Conservation (phyloP, 2,797 vertebrate species). For the Menidia menidia region DNA sequence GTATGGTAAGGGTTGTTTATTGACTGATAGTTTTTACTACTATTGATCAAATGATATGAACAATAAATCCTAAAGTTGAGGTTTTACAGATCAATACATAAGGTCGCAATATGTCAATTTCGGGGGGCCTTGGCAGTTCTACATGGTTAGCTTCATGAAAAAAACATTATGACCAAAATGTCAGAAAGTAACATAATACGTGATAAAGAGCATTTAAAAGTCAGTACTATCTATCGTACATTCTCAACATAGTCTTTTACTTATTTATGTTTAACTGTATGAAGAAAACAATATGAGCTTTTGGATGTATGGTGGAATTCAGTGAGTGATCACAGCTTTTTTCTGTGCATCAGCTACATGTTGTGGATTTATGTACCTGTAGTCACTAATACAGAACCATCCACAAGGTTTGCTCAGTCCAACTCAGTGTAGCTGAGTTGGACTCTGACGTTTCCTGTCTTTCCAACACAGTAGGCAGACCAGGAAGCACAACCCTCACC, state of each 20-base stretch:
- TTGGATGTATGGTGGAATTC: not conserved
- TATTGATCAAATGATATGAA: not conserved
- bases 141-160: no score
- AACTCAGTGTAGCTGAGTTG: constrained; percentile 2
- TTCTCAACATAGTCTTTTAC: no score
- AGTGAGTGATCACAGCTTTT: not conserved
- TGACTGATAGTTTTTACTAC: not conserved
- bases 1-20: constrained; percentile 1
- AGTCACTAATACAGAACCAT: not conserved
- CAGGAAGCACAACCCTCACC: constrained; percentile 10
- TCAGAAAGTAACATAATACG: not conserved
- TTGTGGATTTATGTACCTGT: constrained; percentile 13
- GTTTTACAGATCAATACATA: not conserved
- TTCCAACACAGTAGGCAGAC: constrained; percentile 10
- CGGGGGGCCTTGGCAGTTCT: not conserved
- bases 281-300: not conserved
- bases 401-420: not conserved
- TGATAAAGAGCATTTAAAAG: not conserved
- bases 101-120: not conserved
- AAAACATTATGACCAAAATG: not conserved
- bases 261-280: no score
- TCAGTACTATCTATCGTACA: not conserved
- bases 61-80: not conserved
- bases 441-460: constrained; percentile 26
- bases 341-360: not conserved